Percentiles rank a stretch among this genome's conserved stretches.
phyloP scores from a whole-genome alignment of 2,888 invertebrate species.

The Caenorhabditis panamensis region DNA sequence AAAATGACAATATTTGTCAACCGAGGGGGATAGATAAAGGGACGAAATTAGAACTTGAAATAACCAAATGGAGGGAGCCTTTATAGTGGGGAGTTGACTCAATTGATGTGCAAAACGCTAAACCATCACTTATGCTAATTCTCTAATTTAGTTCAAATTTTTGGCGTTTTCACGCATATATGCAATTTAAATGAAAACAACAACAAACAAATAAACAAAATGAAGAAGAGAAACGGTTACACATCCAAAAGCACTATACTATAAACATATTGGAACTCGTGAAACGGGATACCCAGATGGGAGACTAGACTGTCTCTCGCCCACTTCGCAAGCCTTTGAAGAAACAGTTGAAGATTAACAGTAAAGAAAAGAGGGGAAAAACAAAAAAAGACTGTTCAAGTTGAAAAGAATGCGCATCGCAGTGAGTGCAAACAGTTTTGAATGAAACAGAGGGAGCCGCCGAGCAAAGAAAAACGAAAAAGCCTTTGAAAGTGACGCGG shows the following conservation, averaged over 20 bases:
- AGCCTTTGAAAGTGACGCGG: slow-evolving; percentile 50
- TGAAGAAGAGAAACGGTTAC: neutral
- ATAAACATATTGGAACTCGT: slow-evolving; percentile 16
- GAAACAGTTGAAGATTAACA: slow-evolving; percentile 50
- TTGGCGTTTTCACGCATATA: too few species aligned
- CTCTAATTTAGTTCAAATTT: neutral
- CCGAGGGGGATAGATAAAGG: slow-evolving; percentile 2
- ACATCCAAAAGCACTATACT: neutral
- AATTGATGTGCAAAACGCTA: neutral
- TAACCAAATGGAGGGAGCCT: neutral
- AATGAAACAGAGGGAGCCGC: slow-evolving; percentile 34
- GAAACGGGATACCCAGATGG: neutral
- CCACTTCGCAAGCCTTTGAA: slow-evolving; percentile 32
- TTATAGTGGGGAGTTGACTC: neutral
- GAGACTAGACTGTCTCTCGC: slow-evolving; percentile 45
- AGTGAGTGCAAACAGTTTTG: slow-evolving; percentile 31
- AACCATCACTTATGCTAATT: neutral
- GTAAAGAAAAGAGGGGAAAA: slow-evolving; percentile 25
- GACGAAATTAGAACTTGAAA: neutral
- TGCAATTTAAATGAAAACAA: neutral
- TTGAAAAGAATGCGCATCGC: slow-evolving; percentile 48
- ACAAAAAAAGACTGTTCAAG: slow-evolving; percentile 48
- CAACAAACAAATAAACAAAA: neutral
- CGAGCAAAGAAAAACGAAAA: slow-evolving; percentile 36
- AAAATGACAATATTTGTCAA: slow-evolving; percentile 55